Conservation (phyloP, 2,113 vertebrate species). For the Strigops habroptila region DNA sequence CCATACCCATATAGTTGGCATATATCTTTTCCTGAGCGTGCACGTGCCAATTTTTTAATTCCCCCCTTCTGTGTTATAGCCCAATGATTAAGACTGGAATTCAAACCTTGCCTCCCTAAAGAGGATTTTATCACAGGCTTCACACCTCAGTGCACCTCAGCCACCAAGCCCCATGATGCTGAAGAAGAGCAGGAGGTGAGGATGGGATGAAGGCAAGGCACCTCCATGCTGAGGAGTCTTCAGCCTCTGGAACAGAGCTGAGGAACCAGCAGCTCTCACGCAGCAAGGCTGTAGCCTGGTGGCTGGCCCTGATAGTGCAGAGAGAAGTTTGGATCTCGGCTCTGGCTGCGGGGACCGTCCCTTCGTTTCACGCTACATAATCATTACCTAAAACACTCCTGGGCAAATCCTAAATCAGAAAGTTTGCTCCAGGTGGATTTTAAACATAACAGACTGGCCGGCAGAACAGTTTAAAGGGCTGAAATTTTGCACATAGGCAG, state of each 20-base stretch:
- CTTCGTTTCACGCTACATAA: accelerated
- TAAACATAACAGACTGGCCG: background rate
- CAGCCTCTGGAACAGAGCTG: background rate
- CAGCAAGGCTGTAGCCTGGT: background rate
- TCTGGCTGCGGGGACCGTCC: background rate
- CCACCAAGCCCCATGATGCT: background rate
- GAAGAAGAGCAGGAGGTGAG: background rate
- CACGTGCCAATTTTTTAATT: background rate
- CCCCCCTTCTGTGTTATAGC: background rate
- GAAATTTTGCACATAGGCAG: background rate
- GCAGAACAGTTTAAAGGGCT: background rate
- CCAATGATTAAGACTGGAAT: background rate
- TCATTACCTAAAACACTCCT: background rate
- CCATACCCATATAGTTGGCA: background rate
- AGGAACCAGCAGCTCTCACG: background rate
- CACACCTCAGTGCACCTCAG: background rate
- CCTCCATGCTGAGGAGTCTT: background rate
- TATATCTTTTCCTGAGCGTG: background rate
- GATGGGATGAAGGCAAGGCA: background rate
- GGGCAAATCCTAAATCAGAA: background rate
- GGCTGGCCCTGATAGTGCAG: background rate
- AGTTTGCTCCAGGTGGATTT: background rate
- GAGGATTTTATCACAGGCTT: background rate
- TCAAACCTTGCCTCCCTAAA: background rate
- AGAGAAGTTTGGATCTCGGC: background rate